Conservation (phyloP, 2,113 vertebrate genomes). For the Zosterops borbonicus region DNA sequence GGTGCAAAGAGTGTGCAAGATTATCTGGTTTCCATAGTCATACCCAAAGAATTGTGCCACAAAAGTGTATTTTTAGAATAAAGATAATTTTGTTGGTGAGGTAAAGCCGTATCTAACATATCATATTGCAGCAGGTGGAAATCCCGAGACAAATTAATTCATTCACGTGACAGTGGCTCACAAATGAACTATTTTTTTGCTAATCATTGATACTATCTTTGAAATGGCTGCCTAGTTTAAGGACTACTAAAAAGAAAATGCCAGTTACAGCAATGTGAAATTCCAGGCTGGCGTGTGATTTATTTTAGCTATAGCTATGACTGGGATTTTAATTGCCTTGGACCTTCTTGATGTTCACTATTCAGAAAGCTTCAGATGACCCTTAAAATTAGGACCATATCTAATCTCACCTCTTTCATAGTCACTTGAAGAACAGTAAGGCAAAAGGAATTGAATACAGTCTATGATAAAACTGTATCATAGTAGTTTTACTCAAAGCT, state of each 20-base stretch:
- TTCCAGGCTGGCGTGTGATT: background rate
- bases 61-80: background rate
- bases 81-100: background rate
- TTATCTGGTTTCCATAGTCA: background rate
- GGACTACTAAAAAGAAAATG: background rate
- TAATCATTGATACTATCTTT: background rate
- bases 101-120: background rate
- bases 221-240: background rate
- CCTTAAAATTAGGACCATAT: background rate
- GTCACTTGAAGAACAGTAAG: background rate
- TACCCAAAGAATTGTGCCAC: background rate
- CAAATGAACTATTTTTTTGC: background rate
- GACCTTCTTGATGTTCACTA: background rate
- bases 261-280: background rate
- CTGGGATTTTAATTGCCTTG: background rate
- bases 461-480: background rate
- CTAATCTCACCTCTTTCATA: background rate
- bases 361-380: constrained; percentile 28
- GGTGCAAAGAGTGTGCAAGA: background rate
- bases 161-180: background rate
- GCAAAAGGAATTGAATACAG: background rate
- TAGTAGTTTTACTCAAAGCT: background rate
- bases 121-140: background rate
- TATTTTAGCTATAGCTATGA: background rate
- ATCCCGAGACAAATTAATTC: background rate